Base-by-base conservation (phyloP, 2,888 invertebrate species). In the Rhagophthalmus giganteus region DNA sequence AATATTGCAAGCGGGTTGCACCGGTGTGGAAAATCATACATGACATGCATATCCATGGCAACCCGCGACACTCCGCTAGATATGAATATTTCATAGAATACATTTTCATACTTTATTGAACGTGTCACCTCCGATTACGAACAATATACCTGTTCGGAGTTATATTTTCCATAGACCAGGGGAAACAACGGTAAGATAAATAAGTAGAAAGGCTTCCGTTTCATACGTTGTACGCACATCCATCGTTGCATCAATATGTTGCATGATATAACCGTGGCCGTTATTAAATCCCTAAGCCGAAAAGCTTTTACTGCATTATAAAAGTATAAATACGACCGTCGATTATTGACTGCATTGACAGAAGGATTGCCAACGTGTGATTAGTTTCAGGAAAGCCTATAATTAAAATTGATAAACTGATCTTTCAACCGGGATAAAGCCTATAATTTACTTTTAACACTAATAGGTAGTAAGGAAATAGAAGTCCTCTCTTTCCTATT, bases 41-140 rank as follows among this genome's bases (percentile, higher is more conserved):
- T 72, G 74, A 73, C 73, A 71, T 63, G 70, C 70, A 73, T 73
- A 74, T 72, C 73, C 73, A 72, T 73, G 69, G 73, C 72, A 72
- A 72, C 70, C 69, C 65, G 58, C 58, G 58, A 56, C 55, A 59
- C 58, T 57, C 67, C 69, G 56, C 69, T 69, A 70, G 74, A 73
- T 74, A 75, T 75, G 74, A 75, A 75, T 75, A 75, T 75, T 75
- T 75, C 75, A 75, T 75, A 71, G 74, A 74, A 72, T 73, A 74
- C 74, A 74, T 75, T 75, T 75, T 75, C 75, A 75, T 75, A 75
- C 74, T 75, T 75, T 75, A 75, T 75, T 75, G 75, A 74, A 74
- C 72, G 70, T 74, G 75, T 75, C 75, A 74, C 74, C 73, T 74
- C 68, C 72, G 74, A 74, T 75, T 75, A 75, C 70, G 71, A 72